Conservation (phyloP, 2,113 vertebrate genomes). For the Pseudonaja textilis region DNA sequence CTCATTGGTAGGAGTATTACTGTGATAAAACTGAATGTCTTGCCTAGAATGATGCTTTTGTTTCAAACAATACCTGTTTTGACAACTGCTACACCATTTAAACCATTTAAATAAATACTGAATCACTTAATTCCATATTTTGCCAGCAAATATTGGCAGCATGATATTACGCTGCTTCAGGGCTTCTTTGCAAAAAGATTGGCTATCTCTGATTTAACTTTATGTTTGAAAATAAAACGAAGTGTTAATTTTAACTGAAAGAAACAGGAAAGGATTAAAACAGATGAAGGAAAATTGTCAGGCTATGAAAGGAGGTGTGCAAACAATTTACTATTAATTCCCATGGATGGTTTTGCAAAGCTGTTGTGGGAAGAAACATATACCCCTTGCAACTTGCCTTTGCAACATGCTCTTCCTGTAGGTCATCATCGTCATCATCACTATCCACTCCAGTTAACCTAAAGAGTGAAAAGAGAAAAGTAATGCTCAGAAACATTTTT, state of each 20-base stretch:
- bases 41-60: background rate
- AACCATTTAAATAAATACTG: background rate
- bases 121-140: background rate
- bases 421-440: constrained; percentile 68
- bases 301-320: background rate
- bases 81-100: background rate
- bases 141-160: background rate
- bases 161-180: background rate
- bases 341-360: background rate
- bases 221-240: background rate
- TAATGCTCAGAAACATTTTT: background rate
- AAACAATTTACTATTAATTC: background rate
- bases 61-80: background rate
- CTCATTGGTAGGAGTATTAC: background rate
- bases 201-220: background rate
- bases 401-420: constrained; percentile 89
- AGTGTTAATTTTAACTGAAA: background rate
- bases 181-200: background rate
- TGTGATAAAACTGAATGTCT: background rate
- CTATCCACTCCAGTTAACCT: constrained; percentile 76
- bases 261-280: background rate
- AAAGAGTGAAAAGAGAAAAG: constrained; percentile 31
- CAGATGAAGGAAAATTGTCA: background rate
- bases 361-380: background rate
- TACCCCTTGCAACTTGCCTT: constrained; percentile 74